Evolutionary conservation across 2,113 vertebrate species (phyloP).

Genomic region (Aix galericulata): DNA sequence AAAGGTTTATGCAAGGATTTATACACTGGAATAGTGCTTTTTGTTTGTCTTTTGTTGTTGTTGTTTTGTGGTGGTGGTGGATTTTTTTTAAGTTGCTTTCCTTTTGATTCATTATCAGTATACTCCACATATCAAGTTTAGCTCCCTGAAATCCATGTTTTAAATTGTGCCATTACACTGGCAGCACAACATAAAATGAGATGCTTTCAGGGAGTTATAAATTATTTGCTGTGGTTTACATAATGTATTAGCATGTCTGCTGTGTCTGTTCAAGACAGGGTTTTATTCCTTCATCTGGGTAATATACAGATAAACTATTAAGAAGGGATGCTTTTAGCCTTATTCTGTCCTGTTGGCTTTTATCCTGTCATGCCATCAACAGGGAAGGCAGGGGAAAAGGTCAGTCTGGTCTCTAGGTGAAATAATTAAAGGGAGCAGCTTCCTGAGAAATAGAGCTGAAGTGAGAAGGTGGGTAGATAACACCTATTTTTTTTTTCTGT

Average conservation of each 20-base stretch:
- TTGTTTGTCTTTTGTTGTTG: not conserved
- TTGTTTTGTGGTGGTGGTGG: not conserved
- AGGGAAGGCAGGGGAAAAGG: not conserved
- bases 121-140: not conserved
- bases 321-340: not conserved
- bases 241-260: slow-evolving; percentile 13
- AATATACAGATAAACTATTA: not conserved
- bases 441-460: not conserved
- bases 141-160: not conserved
- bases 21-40: not conserved
- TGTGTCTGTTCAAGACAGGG: not conserved
- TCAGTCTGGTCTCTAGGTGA: not conserved
- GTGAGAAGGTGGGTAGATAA: not conserved
- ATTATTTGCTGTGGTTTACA: slow-evolving; percentile 41
- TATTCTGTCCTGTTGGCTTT: not conserved
- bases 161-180: not conserved
- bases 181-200: not conserved
- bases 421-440: not conserved
- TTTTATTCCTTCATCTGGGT: not conserved
- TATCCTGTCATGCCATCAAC: not conserved
- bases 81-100: not conserved
- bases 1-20: not conserved
- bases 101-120: not conserved
- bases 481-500: not conserved
- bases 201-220: slow-evolving; percentile 20